These are phyloP conservation scores for Gymnobelideus leadbeateri DNA, from an alignment of 2,113 vertebrate genomes.

Conservation along the genomic window DNA sequence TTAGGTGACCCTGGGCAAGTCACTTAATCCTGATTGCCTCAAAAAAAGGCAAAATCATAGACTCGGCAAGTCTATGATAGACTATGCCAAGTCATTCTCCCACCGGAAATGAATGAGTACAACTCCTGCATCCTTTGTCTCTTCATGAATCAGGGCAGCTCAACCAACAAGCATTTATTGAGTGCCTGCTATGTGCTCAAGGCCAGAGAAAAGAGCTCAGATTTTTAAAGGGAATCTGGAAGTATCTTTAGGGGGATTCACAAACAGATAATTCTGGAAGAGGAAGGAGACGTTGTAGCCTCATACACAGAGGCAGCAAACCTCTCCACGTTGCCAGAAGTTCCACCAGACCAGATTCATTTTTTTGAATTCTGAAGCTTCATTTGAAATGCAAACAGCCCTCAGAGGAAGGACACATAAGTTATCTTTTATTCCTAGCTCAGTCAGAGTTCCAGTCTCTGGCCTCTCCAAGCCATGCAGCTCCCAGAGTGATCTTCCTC, in stretches of 20 bases:
- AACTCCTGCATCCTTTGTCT: neutral
- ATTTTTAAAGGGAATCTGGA: neutral
- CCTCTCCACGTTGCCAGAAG: neutral
- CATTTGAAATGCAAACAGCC: neutral
- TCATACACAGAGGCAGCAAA: neutral
- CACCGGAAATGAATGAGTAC: neutral
- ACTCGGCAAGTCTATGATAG: too few relatives aligned
- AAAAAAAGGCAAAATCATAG: too few relatives aligned
- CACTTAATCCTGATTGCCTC: too few relatives aligned
- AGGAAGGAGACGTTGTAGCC: neutral
- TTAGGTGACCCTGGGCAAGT: too few relatives aligned
- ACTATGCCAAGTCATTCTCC: neutral
- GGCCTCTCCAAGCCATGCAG: too few relatives aligned
- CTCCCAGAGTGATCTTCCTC: too few relatives aligned
- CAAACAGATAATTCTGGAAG: neutral
- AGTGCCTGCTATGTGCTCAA: neutral
- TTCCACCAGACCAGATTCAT: neutral
- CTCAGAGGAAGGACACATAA: neutral
- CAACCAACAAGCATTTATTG: neutral
- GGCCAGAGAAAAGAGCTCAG: neutral
- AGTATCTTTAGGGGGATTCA: neutral
- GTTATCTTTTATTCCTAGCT: neutral
- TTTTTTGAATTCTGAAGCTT: neutral
- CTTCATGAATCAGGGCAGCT: neutral
- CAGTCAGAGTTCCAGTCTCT: too few relatives aligned